Conservation (phyloP, 1,140 invertebrate species). For the Acromyrmex charruanus region DNA sequence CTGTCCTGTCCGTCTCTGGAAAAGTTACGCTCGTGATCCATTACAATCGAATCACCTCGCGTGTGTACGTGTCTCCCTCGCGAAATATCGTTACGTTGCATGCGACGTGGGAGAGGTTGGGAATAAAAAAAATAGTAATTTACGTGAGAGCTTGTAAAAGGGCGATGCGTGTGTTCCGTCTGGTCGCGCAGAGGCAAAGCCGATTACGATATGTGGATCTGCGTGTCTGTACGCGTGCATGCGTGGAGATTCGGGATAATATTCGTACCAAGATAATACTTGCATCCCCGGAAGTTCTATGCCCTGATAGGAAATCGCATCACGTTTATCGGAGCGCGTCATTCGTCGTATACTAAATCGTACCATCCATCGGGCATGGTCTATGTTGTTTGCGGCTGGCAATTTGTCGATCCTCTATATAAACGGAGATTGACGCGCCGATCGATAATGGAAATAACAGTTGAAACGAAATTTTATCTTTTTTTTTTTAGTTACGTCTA, state of each 20-base stretch:
- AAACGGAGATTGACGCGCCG: conserved; percentile 1
- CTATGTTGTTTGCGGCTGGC: conserved; percentile 17
- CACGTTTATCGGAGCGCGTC: conserved; percentile 44
- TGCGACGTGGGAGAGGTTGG: conserved; percentile 1
- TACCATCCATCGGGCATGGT: conserved; percentile 2
- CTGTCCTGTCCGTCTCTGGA: not conserved
- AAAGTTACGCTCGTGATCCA: conserved; percentile 31
- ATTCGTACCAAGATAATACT: conserved; percentile 28
- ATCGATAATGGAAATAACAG: conserved; percentile 51
- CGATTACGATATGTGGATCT: not conserved
- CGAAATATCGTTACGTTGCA: conserved; percentile 14
- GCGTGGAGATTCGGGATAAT: not conserved
- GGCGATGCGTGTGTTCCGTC: not conserved
- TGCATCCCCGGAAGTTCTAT: not conserved
- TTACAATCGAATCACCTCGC: conserved; percentile 38
- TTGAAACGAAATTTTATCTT: not conserved
- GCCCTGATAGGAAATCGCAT: conserved; percentile 43
- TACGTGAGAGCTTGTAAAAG: conserved; percentile 1
- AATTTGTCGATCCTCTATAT: conserved; percentile 45
- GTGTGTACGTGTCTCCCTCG: not conserved
- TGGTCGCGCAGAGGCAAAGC: not conserved
- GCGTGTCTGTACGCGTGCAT: not conserved
- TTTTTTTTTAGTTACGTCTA: not conserved
- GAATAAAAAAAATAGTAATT: conserved; percentile 47
- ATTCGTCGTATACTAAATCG: conserved; percentile 46